Base-by-base conservation (phyloP, 2,113 vertebrate genomes). In the Epinephelus moara region DNA sequence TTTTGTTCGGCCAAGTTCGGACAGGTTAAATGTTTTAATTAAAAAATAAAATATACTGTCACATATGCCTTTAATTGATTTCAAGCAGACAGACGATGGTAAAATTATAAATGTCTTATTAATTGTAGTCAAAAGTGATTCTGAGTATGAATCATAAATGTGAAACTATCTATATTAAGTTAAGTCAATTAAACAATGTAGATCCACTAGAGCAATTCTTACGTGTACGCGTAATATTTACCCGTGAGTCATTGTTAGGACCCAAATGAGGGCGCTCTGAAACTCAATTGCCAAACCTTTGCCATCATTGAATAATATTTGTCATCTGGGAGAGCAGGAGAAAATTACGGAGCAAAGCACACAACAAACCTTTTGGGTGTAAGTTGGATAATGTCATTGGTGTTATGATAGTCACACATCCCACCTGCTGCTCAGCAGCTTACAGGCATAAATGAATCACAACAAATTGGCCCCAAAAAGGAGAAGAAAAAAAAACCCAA, bases 381-480 rank as follows among this genome's bases (percentile, higher is more conserved):
- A 52, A 67, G 62, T 78, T 15, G 25, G 84, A 78, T 94, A 93
- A 94, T 89, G 60, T 88, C 69, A 87, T 87, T 88, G 85, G 64
- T 42, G 68, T 91, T 85, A 89, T 91, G 71, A 91, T 78, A 82
- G 77, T 75, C 88, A 87, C 88, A 82, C 57, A 88, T 86, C 78
- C 84, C 92, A 91, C 87, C 86, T 94, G 92, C 86, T 92, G 86
- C 91, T 91, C 85, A n/a, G 70, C 47, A 61, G 90, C 92, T 90
- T 19, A 66, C 57, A 78, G 91, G 92, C 90, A 78, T 40, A 37
- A 83, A 95, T 92, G 88, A 87, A 94, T 95, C 90, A 95, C 70
- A 81, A 80, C 50, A 84, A 82, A 92, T 86, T 89, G 76, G 42
- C 57, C 21, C 45, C 59, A 87, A 83, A 84, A 84, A 60, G 27